A percentile compares a stretch with the other conserved stretches of the same genome.
phyloP scores from a whole-genome alignment of 64 coral and sea anemone genomes.

The Pocillopora damicornis region DNA sequence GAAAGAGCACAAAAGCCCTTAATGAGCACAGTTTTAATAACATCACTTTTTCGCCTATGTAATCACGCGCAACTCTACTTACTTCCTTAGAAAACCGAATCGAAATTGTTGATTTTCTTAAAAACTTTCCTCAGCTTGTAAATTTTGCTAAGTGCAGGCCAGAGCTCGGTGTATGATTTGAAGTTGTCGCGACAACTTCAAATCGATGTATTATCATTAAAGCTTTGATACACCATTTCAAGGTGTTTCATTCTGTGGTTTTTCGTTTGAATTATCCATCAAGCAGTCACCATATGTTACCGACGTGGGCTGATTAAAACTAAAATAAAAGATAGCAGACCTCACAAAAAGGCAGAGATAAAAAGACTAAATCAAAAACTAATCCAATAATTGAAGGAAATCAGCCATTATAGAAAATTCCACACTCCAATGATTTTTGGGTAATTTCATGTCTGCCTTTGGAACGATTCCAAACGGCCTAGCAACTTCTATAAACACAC shows the following conservation, averaged over 20 bases:
- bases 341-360: slow-evolving; percentile 21
- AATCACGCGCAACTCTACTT: neutral
- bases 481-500: slow-evolving; percentile 23
- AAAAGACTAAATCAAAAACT: slow-evolving; percentile 36
- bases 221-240: slow-evolving; percentile 34
- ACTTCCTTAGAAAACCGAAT: neutral
- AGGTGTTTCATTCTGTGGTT: slow-evolving; percentile 32
- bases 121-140: neutral
- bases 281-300: slow-evolving; percentile 14
- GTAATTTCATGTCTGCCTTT: neutral
- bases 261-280: slow-evolving; percentile 34
- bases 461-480: slow-evolving; percentile 5
- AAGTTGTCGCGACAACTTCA: slow-evolving; percentile 20
- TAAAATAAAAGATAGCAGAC: slow-evolving; percentile 34
- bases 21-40: slow-evolving; percentile 42
- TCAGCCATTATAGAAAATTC: slow-evolving; percentile 32
- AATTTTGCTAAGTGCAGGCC: neutral
- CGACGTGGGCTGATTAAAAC: slow-evolving; percentile 25
- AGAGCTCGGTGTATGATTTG: neutral
- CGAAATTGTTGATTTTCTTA: neutral
- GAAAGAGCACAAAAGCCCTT: slow-evolving; percentile 42
- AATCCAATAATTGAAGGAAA: slow-evolving; percentile 53
- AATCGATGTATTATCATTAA: slow-evolving; percentile 24
- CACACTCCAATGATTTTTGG: slow-evolving; percentile 8
- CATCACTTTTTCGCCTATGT: neutral